Evolutionary conservation across 2,797 vertebrate species (phyloP).

Genomic region (Liparis tanakae): DNA sequence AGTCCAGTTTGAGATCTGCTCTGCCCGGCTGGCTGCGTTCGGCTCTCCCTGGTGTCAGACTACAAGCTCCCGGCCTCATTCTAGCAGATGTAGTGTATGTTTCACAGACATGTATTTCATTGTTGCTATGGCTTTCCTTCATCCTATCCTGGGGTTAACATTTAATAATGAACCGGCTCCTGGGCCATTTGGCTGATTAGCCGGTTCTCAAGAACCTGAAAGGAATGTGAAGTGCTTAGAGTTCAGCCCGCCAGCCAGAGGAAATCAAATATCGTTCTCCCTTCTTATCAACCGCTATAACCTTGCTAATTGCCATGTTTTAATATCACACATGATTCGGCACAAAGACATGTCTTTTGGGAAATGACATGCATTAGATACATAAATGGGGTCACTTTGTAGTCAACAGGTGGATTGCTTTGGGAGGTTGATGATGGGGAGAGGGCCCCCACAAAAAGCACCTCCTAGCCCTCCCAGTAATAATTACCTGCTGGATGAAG

Average conservation of each 20-base stretch:
- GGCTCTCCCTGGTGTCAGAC: neutral
- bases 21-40: conserved; percentile 38
- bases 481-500: conserved; percentile 52
- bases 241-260: conserved; percentile 35
- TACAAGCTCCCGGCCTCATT: conserved; percentile 6
- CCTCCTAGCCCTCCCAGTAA: conserved; percentile 40
- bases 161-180: conserved; percentile 27
- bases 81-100: no score
- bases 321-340: conserved; percentile 74
- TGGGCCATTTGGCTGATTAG: conserved; percentile 28
- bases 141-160: conserved; percentile 19
- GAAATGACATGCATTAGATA: conserved; percentile 66
- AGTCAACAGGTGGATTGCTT: conserved; percentile 26
- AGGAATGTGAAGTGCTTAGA: conserved; percentile 52
- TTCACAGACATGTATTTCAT: neutral
- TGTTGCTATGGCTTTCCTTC: conserved; percentile 9
- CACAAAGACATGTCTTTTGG: conserved; percentile 57
- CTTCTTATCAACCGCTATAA: conserved; percentile 35
- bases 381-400: conserved; percentile 24
- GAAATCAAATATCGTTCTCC: conserved; percentile 43
- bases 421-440: conserved; percentile 11
- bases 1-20: conserved; percentile 37
- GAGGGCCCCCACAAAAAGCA: neutral
- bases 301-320: conserved; percentile 58
- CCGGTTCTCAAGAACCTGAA: conserved; percentile 31